phyloP scores from a whole-genome alignment of 2,113 vertebrate species.

The Dinomys branickii region DNA sequence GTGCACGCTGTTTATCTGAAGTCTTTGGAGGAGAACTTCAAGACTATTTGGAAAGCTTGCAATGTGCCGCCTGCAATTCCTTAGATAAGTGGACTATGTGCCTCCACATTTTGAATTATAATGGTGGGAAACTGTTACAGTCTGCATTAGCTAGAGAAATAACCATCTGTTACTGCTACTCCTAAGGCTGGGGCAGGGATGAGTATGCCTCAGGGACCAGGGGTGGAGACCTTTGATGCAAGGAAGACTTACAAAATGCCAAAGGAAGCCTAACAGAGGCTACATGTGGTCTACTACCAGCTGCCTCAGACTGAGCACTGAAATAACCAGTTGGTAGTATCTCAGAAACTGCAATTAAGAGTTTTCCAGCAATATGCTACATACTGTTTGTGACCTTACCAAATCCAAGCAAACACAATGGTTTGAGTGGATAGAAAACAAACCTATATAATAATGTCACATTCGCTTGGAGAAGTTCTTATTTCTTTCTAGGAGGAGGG shows the following conservation, averaged over 20 bases:
- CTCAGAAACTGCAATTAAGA: not conserved
- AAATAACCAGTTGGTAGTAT: not conserved
- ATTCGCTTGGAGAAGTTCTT: not conserved
- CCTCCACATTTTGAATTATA: not conserved
- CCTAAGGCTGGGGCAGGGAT: not conserved
- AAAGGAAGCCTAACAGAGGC: not conserved
- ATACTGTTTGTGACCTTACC: not conserved
- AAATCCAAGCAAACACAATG: not conserved
- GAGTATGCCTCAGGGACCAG: not conserved
- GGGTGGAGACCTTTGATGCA: not conserved
- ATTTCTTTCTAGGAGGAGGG: not conserved
- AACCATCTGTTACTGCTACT: not conserved
- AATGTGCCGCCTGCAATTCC: not conserved
- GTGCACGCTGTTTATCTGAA: fast-evolving
- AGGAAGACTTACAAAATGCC: not conserved
- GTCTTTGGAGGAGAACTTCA: fast-evolving
- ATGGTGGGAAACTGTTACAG: not conserved
- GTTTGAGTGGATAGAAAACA: not conserved
- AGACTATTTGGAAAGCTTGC: not conserved
- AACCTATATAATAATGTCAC: not conserved
- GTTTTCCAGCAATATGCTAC: not conserved
- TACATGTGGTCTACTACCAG: fast-evolving
- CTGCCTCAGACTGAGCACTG: not conserved
- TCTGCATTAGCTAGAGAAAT: not conserved
- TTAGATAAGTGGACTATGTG: not conserved